Evolutionary conservation across 2,888 invertebrate species (phyloP).

Genomic region (Metallyticus violacea): DNA sequence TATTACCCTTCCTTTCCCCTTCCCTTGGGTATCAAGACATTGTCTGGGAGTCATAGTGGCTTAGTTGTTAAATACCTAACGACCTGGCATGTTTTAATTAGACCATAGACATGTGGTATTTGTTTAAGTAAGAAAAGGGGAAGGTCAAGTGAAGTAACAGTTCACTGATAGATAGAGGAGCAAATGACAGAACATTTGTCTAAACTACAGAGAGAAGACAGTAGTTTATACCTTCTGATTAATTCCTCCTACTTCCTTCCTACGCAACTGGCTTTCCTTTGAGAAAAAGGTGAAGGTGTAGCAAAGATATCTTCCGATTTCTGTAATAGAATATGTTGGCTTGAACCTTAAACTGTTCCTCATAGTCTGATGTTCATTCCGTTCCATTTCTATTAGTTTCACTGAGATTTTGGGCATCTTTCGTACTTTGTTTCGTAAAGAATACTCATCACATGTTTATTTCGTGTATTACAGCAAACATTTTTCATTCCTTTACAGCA

Average conservation of each 20-base stretch:
- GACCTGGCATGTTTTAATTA: not conserved
- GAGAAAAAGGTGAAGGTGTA: not conserved
- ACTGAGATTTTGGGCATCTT: no score
- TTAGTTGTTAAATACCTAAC: not conserved
- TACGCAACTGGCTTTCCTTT: not conserved
- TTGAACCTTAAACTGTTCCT: no score
- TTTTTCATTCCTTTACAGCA: no score
- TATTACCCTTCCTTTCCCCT: not conserved
- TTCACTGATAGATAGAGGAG: not conserved
- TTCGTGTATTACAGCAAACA: no score
- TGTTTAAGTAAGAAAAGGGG: no score
- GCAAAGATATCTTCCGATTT: not conserved
- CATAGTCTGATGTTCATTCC: no score
- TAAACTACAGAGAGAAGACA: not conserved
- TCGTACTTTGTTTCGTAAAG: no score
- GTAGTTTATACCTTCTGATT: not conserved
- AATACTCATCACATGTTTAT: no score
- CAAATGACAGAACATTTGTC: not conserved
- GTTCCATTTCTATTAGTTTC: no score
- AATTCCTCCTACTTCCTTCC: not conserved
- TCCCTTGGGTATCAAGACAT: not conserved
- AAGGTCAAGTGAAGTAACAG: not conserved
- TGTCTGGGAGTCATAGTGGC: not conserved
- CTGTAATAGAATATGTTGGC: not conserved
- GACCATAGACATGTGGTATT: not conserved